These are phyloP conservation scores for Folsomia manolachei DNA, from an alignment of 2,888 invertebrate genomes.

Conservation along the genomic window DNA sequence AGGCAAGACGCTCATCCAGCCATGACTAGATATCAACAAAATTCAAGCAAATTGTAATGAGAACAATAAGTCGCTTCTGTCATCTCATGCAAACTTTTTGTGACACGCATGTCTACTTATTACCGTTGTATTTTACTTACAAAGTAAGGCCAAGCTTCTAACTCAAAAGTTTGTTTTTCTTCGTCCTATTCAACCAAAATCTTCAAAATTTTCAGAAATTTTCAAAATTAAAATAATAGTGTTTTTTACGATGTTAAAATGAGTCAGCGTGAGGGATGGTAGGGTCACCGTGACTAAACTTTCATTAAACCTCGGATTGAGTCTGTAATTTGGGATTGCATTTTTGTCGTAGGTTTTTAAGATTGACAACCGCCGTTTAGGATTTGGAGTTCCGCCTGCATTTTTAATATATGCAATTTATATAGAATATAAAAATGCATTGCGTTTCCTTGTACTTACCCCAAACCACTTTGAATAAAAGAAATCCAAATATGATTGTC, in stretches of 20 bases:
- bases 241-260: constrained; percentile 47
- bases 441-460: too few species aligned
- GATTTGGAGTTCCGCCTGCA: constrained; percentile 40
- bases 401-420: not conserved
- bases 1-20: constrained; percentile 41
- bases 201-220: not conserved
- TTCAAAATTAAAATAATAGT: constrained; percentile 3
- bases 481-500: not conserved
- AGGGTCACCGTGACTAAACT: constrained; percentile 38
- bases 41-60: constrained; percentile 3
- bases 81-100: too few species aligned
- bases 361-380: constrained; percentile 32
- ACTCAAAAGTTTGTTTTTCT: constrained; percentile 42
- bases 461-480: not conserved
- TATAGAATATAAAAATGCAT: not conserved
- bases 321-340: constrained; percentile 38
- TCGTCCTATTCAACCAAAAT: constrained; percentile 35
- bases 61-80: not conserved
- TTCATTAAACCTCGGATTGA: not conserved
- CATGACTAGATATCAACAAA: constrained; percentile 30
- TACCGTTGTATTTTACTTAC: too few species aligned
- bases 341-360: constrained; percentile 39
- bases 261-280: constrained; percentile 37
- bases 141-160: constrained; percentile 46
- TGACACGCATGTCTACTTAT: too few species aligned